Evolutionary conservation across 2,888 invertebrate species (phyloP).

Genomic region (Drosophila heteroneura): DNA sequence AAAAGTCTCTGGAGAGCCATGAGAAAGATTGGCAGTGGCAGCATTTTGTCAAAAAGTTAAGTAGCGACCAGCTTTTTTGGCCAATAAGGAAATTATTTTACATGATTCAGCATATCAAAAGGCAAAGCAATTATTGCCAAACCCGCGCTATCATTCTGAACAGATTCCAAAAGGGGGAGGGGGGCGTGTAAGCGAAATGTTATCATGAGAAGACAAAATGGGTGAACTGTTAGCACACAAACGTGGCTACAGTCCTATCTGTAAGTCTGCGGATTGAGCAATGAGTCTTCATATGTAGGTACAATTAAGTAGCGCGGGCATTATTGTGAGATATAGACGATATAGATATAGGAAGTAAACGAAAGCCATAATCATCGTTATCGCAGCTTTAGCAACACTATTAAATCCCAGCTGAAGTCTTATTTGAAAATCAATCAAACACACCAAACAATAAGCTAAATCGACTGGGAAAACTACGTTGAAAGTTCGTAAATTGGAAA

Average conservation of each 20-base stretch:
- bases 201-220: constrained; percentile 39
- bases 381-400: background rate
- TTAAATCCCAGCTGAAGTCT: constrained; percentile 9
- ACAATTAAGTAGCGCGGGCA: constrained; percentile 18
- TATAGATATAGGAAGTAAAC: background rate
- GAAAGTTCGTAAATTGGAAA: constrained; percentile 35
- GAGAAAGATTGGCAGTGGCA: constrained; percentile 26
- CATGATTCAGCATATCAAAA: constrained; percentile 71
- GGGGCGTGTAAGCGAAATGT: background rate
- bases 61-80: constrained; percentile 42
- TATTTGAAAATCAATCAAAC: constrained; percentile 43
- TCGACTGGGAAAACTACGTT: background rate
- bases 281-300: constrained; percentile 13
- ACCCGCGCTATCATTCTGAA: constrained; percentile 63
- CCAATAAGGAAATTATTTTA: constrained; percentile 74
- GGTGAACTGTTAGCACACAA: constrained; percentile 10
- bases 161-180: background rate
- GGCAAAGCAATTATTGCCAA: constrained; percentile 71
- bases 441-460: constrained; percentile 18
- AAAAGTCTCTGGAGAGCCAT: constrained; percentile 20
- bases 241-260: constrained; percentile 8
- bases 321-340: background rate
- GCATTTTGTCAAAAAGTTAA: constrained; percentile 74
- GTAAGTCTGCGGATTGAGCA: constrained; percentile 20
- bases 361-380: background rate